Percentiles rank a stretch among this genome's conserved stretches.
Evolutionary conservation across 2,797 vertebrate genomes (phyloP).

Genomic region (Lateolabrax maculatus): DNA sequence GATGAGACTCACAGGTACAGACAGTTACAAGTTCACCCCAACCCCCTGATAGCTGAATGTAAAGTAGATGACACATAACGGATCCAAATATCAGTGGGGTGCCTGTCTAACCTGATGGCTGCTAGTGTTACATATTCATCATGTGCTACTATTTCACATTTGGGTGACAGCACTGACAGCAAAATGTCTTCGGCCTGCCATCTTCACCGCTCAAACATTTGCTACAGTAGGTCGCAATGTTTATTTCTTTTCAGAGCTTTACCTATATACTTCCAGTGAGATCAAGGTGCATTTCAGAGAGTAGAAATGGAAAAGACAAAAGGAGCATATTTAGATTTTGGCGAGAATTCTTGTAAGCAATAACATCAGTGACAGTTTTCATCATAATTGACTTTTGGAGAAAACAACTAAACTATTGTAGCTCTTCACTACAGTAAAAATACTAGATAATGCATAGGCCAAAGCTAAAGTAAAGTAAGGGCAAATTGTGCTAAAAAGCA

Average conservation of each 20-base stretch:
- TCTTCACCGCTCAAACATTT: neutral
- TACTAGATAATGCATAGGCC: neutral
- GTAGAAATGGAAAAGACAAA: neutral
- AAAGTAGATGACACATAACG: slow-evolving; percentile 18
- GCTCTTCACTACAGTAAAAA: neutral
- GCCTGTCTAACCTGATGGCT: slow-evolving; percentile 25
- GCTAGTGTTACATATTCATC: slow-evolving; percentile 42
- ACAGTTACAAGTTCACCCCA: neutral
- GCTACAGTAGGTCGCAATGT: neutral
- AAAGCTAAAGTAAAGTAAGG: neutral
- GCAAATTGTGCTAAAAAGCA: slow-evolving; percentile 24
- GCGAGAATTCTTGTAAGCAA: neutral
- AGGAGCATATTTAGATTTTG: neutral
- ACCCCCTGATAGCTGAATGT: neutral
- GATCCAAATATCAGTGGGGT: slow-evolving; percentile 24
- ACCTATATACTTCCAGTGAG: neutral
- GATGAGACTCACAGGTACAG: neutral
- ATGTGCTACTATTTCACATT: slow-evolving; percentile 25
- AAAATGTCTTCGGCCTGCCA: neutral
- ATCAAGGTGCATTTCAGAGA: slow-evolving; percentile 18
- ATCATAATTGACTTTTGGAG: neutral
- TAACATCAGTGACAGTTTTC: neutral
- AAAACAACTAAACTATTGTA: neutral
- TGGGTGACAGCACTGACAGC: slow-evolving; percentile 3
- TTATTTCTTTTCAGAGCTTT: slow-evolving; percentile 11